phyloP scores from a whole-genome alignment of 2,888 invertebrate species.

The Apamea anceps region DNA sequence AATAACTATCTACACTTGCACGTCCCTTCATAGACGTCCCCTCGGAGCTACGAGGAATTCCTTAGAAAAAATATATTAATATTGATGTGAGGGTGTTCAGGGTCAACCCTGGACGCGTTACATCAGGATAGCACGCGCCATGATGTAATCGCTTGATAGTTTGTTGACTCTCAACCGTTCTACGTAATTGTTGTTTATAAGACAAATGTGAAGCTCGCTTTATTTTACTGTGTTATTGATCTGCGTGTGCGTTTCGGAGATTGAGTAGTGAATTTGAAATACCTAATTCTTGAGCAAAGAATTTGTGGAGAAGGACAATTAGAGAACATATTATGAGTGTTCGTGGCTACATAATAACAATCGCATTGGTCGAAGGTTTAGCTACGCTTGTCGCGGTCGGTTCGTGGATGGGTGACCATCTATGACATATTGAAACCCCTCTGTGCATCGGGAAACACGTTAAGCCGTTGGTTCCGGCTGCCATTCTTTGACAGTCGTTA shows the following conservation, averaged over 20 bases:
- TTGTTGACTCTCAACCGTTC: constrained; percentile 67
- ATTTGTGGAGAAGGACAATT: neutral
- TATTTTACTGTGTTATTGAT: constrained; percentile 52
- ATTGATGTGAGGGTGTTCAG: neutral
- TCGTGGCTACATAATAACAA: neutral
- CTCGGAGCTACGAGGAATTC: no score
- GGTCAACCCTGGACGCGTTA: constrained; percentile 65
- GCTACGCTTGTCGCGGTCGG: neutral
- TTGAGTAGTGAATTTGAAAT: neutral
- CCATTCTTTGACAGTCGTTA: neutral
- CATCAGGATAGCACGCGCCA: constrained; percentile 79
- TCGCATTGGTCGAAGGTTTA: neutral
- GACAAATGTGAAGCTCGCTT: constrained; percentile 55
- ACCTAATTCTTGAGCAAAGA: neutral
- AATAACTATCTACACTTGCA: no score
- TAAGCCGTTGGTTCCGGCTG: neutral
- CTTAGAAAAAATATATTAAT: neutral
- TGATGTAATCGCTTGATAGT: constrained; percentile 77
- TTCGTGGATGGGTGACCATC: neutral
- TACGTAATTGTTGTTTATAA: constrained; percentile 67
- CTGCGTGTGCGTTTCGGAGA: neutral
- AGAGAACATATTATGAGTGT: neutral
- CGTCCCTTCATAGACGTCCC: no score
- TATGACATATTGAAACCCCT: neutral
- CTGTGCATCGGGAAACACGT: neutral